Evolutionary conservation across 2,888 invertebrate species (phyloP).

Genomic region (Panorpa germanica): DNA sequence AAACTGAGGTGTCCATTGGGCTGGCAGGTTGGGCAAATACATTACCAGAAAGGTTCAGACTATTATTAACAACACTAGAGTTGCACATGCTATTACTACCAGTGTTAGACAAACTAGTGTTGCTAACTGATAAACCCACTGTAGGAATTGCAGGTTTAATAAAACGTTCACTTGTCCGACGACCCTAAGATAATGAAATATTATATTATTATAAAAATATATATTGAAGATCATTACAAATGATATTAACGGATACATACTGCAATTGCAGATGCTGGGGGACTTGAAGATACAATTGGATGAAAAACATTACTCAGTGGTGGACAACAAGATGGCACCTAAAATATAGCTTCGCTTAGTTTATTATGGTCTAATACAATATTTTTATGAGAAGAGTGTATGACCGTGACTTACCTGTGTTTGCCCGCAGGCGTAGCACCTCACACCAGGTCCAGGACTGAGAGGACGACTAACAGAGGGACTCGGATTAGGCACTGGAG

Average conservation of each 20-base stretch:
- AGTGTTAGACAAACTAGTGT: conserved; percentile 11
- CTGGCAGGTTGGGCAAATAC: conserved; percentile 40
- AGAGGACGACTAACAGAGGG: conserved; percentile 79
- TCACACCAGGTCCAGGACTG: conserved; percentile 54
- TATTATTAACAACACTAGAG: conserved; percentile 18
- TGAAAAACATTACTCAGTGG: conserved; percentile 16
- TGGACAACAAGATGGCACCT: no score
- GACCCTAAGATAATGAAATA: conserved; percentile 28
- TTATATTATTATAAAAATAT: no score
- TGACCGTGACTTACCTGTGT: conserved; percentile 29
- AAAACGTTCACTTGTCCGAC: conserved; percentile 61
- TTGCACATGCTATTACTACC: conserved; percentile 14
- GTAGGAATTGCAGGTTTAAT: conserved; percentile 71
- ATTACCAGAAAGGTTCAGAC: conserved; percentile 19
- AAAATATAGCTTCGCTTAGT: no score
- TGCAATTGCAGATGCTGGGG: background rate
- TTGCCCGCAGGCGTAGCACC: conserved; percentile 57
- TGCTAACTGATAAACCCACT: conserved; percentile 8
- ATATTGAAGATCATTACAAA: no score
- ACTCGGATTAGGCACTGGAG: conserved; percentile 65
- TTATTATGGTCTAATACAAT: no score
- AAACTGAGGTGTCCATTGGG: conserved; percentile 53
- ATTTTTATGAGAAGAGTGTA: no score
- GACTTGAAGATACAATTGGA: background rate
- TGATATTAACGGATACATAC: no score